Base-by-base conservation (phyloP, 2,113 vertebrate genomes). In the Cairina moschata region DNA sequence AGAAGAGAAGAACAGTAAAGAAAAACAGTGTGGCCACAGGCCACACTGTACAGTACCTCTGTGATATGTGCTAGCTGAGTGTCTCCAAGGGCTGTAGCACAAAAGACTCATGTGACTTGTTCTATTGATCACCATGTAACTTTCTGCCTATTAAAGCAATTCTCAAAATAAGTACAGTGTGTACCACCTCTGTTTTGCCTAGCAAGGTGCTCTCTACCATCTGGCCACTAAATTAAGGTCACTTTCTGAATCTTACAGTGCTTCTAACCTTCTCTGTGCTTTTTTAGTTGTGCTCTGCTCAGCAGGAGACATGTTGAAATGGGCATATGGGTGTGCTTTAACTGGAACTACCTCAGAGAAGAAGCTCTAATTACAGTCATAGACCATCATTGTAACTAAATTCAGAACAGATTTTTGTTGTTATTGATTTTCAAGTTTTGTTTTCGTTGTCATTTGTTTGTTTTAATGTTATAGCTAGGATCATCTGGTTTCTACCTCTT, bases 21-120 rank as follows among this genome's bases (percentile, higher is more conserved):
- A 29, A 40, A 13, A 40, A 40, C 12, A 40, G 40, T 40, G 18
- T 6, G 60, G 17, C 17, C 60, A 66, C 16, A 21, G 87, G 16
- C 26, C 34, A 25, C 2, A 1, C 4, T 0, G 6, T 40, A 22
- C 65, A 25, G 8, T 65, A 73, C 9, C 5, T 67, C n/a, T 32
- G 21, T 40, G 29, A 50, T 1, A 3, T 13, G 20, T 77, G 55
- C 21, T 65, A 73, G 2, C 22, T 67, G 26, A 18, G 50, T 58
- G 2, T 58, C 93, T 90, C 50, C 52, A 81, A 69, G 5, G 9
- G 2, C 25, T 6, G 12, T 5, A 23, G 31, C 14, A 26, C n/a
- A 44, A 77, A 77, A 77, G 32, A 73, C 5, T 76, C 31, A 40
- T 11, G 62, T 85, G 63, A 36, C 28, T 72, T 60, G 36, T 67